Base-by-base conservation (phyloP, 1,140 invertebrate species). In the Zaprionus tsacasi region DNA sequence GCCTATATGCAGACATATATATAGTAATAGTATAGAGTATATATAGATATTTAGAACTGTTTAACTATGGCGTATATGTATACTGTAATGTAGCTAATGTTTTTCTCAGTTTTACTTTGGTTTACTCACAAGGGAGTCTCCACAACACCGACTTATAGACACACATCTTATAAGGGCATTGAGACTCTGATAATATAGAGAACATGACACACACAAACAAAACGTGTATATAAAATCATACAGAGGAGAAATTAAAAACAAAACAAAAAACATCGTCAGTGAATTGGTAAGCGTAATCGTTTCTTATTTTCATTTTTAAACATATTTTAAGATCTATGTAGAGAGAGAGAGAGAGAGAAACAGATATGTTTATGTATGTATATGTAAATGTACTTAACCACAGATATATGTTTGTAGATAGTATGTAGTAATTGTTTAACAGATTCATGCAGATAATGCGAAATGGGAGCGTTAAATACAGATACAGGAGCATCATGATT, bases 181-280 rank as follows among this genome's bases (percentile, higher is more conserved):
- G 85, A 89, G 85, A 89, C 85, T 90, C 85, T 89, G 85, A 89
- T 78, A 89, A 80, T 79, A 89, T 83, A 65, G 81, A 88, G 81
- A 83, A 89, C 81, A 90, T 90, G 86, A 90, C 81, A 89, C 85
- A 89, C 81, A 89, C 79, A 85, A 90, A 81, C 89, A 89, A 88
- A 89, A 25, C 78, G 86, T 79, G 78, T 89, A 79, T 85, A 65
- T 67, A 17, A 78, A 75, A 70, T 78, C 64, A 78, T 78, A 78
- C 70, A 74, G 50, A 78, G 59, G 75, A 78, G 72, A 78, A 71
- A 78, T 64, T 56, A 77, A 73, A 63, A 79, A 68, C 43, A 79
- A 76, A 78, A 79, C 73, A 67, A 67, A 79, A 76, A 76, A 79
- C 68, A 76, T 72, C 30, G 67, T 78, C 64, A 75, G 63, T 79